phyloP scores from a whole-genome alignment of 2,113 vertebrate species.

The Poicephalus gulielmi region DNA sequence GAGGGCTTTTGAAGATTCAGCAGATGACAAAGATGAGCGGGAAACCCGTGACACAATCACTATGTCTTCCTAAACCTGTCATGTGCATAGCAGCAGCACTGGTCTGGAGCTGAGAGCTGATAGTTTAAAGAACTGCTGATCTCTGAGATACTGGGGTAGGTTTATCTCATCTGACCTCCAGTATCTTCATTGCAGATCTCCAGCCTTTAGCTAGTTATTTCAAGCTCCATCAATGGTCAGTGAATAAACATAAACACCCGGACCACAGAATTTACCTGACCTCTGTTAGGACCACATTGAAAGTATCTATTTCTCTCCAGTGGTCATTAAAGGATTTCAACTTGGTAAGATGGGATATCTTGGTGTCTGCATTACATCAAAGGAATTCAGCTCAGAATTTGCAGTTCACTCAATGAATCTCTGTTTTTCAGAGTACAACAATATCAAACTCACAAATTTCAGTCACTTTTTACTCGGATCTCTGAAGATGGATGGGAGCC shows the following conservation, averaged over 20 bases:
- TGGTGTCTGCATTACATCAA: neutral
- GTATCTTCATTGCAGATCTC: neutral
- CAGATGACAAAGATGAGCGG: conserved; percentile 31
- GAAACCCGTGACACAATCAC: conserved; percentile 10
- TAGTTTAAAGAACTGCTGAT: neutral
- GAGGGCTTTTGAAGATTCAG: conserved; percentile 56
- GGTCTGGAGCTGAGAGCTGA: neutral
- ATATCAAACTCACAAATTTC: neutral
- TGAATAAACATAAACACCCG: neutral
- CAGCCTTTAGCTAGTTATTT: neutral
- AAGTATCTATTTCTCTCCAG: neutral
- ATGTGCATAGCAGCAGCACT: neutral
- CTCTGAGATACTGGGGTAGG: neutral
- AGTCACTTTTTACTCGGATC: neutral
- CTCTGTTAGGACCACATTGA: neutral
- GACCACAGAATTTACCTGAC: neutral
- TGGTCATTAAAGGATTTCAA: neutral
- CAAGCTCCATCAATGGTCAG: neutral
- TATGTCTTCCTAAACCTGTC: neutral
- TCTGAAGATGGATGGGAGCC: neutral
- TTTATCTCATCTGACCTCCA: neutral
- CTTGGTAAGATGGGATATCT: neutral
- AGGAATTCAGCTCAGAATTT: neutral
- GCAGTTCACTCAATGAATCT: neutral
- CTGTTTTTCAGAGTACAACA: neutral